Percentiles rank a stretch among this genome's conserved stretches.
Conservation (phyloP, 2,113 vertebrate genomes). For the Mionectes macconnelli region DNA sequence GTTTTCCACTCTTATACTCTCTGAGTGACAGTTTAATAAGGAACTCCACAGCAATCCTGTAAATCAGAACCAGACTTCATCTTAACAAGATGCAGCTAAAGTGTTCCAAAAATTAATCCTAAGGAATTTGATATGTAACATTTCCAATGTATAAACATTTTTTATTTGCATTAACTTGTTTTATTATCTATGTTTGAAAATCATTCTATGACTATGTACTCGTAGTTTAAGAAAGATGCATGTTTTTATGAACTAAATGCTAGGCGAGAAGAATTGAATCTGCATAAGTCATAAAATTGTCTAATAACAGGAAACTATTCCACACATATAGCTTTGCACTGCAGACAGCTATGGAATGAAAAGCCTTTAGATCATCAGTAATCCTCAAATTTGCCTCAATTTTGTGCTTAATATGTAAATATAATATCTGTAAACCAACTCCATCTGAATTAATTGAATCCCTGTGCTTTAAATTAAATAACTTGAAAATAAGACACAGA, state of each 20-base stretch:
- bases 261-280: neutral
- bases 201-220: neutral
- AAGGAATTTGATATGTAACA: neutral
- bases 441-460: constrained; percentile 21
- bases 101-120: constrained; percentile 17
- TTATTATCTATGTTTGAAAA: constrained; percentile 21
- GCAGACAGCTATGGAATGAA: neutral
- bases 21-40: constrained; percentile 66
- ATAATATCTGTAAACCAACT: constrained; percentile 20
- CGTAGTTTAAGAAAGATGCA: constrained; percentile 8
- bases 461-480: constrained; percentile 10
- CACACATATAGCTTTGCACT: neutral
- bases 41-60: constrained; percentile 1
- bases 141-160: neutral
- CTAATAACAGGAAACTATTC: neutral
- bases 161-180: neutral
- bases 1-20: constrained; percentile 22
- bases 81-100: neutral
- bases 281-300: neutral
- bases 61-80: constrained; percentile 49
- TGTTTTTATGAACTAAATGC: neutral
- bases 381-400: neutral
- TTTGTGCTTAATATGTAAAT: constrained; percentile 29
- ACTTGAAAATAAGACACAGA: constrained; percentile 24
- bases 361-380: neutral